Evolutionary conservation across 2,113 vertebrate genomes (phyloP).

Genomic region (Lagopus muta): DNA sequence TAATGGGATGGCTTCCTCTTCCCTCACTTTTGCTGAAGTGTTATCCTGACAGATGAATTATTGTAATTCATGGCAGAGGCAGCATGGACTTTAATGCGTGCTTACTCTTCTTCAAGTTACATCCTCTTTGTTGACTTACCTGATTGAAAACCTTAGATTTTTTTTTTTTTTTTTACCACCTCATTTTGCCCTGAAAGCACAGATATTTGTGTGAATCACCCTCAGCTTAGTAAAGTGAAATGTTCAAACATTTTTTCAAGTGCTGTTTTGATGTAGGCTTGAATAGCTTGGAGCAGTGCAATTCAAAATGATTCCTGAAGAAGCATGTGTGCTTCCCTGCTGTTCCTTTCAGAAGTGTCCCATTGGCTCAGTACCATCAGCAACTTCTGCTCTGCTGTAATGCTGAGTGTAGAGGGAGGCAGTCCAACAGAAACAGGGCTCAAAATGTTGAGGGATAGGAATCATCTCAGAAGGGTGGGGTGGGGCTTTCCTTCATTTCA

Average conservation of each 20-base stretch:
- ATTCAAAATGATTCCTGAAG: background rate
- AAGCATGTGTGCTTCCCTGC: background rate
- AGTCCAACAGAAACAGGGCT: background rate
- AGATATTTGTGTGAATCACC: background rate
- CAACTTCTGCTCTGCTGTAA: rapidly evolving
- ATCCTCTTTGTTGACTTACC: background rate
- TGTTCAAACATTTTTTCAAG: background rate
- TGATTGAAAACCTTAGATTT: background rate
- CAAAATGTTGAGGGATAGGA: background rate
- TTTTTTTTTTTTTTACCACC: background rate
- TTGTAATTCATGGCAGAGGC: background rate
- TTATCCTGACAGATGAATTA: constrained; percentile 1
- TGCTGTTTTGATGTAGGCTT: background rate
- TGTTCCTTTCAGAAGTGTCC: background rate
- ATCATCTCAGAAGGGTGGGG: background rate
- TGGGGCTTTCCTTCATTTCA: background rate
- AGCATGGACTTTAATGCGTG: background rate
- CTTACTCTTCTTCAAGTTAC: background rate
- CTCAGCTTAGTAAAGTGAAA: background rate
- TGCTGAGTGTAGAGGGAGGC: background rate
- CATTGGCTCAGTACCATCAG: background rate
- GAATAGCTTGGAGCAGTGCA: background rate
- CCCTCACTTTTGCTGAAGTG: background rate
- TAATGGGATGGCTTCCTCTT: background rate
- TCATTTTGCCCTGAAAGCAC: background rate